Evolutionary conservation across 1,140 invertebrate species (phyloP).

Genomic region (Aphis gossypii): DNA sequence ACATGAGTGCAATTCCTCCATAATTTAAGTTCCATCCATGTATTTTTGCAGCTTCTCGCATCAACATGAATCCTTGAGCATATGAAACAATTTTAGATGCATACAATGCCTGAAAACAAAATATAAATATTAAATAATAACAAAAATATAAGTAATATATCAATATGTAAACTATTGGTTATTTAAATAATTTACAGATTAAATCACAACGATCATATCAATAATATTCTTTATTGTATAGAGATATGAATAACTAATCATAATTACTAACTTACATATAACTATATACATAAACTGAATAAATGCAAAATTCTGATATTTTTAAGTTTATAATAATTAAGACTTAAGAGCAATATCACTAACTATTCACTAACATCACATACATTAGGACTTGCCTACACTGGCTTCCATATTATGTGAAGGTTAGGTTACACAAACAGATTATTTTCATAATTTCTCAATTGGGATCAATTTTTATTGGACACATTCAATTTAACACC

Average conservation of each 20-base stretch:
- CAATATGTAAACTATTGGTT: not conserved
- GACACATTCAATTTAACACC: too few species aligned
- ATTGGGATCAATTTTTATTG: too few species aligned
- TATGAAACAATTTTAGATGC: conserved; percentile 99
- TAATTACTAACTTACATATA: too few species aligned
- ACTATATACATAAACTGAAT: not conserved
- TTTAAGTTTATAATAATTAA: not conserved
- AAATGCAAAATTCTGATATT: not conserved
- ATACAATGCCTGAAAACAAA: conserved; percentile 81
- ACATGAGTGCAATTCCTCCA: conserved; percentile 98
- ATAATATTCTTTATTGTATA: not conserved
- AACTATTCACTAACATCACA: too few species aligned
- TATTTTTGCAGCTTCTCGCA: conserved; percentile 90
- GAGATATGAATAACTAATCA: not conserved
- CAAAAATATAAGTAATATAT: not conserved
- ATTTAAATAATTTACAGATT: not conserved
- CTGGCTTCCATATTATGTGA: too few species aligned
- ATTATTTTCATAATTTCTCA: too few species aligned
- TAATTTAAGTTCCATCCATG: conserved; percentile 97
- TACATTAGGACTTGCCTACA: too few species aligned
- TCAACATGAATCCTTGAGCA: conserved; percentile 98
- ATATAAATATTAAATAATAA: conserved; percentile 52
- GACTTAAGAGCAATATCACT: not conserved
- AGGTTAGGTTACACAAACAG: too few species aligned
- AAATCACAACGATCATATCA: not conserved